These are phyloP conservation scores for Acleris laterana DNA, from an alignment of 2,888 invertebrate species.

Conservation along the genomic window DNA sequence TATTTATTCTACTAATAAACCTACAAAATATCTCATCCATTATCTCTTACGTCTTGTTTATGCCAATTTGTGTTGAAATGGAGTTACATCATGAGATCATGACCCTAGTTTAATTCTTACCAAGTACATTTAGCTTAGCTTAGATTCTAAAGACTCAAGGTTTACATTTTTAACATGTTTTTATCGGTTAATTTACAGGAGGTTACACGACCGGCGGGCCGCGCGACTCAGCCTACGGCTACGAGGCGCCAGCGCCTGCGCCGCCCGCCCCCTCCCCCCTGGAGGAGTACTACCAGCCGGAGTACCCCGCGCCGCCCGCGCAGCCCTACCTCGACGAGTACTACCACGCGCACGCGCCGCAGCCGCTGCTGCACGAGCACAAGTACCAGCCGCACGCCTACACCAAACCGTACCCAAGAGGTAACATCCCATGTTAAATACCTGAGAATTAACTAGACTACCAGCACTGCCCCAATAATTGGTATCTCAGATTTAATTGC, in stretches of 20 bases:
- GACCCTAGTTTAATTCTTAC: background rate
- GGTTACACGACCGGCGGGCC: slow-evolving; percentile 84
- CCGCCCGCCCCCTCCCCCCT: slow-evolving; percentile 77
- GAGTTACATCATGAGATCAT: background rate
- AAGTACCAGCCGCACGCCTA: slow-evolving; percentile 89
- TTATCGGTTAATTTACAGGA: slow-evolving; percentile 59
- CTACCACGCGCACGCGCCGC: slow-evolving; percentile 89
- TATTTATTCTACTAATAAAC: too few species aligned
- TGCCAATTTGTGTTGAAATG: too few species aligned
- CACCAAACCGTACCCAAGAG: slow-evolving; percentile 89
- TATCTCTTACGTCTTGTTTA: too few species aligned
- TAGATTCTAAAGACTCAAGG: background rate
- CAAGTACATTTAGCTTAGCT: background rate
- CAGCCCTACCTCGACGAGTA: slow-evolving; percentile 88
- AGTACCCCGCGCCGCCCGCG: slow-evolving; percentile 76
- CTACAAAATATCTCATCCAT: too few species aligned
- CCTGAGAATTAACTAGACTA: too few species aligned
- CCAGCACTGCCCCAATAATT: too few species aligned
- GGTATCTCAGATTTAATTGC: too few species aligned
- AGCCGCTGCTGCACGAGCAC: slow-evolving; percentile 84
- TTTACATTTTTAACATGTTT: too few species aligned
- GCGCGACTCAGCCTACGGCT: slow-evolving; percentile 80
- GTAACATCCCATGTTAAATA: slow-evolving; percentile 65
- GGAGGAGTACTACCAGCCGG: slow-evolving; percentile 82
- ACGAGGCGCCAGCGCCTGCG: slow-evolving; percentile 70